Conservation (phyloP, 1,140 invertebrate genomes). For the Papilio dardanus region DNA sequence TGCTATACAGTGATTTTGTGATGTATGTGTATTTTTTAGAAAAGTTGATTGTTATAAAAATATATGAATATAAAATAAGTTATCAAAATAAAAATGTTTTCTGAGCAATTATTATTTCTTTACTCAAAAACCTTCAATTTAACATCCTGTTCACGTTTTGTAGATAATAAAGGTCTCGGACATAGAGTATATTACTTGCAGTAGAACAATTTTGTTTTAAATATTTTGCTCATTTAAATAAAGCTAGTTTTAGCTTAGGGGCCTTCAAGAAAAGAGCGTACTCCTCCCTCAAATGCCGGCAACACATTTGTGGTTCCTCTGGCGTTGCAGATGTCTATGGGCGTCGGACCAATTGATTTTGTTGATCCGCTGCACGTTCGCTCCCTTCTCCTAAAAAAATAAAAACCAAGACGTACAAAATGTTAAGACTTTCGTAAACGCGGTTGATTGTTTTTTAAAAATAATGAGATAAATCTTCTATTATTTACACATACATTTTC, state of each 20-base stretch:
- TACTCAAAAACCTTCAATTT: conserved; percentile 19
- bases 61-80: background rate
- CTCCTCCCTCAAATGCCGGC: too few species aligned
- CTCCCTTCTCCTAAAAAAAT: too few species aligned
- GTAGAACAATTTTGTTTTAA: background rate
- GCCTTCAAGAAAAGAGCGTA: too few species aligned
- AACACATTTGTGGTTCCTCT: too few species aligned
- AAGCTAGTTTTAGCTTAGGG: too few species aligned
- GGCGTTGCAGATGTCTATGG: too few species aligned
- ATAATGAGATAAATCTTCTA: too few species aligned
- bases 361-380: too few species aligned
- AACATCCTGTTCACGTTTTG: conserved; percentile 26
- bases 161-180: conserved; percentile 24
- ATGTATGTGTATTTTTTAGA: background rate
- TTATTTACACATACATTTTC: background rate
- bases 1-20: too few species aligned
- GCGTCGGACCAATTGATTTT: too few species aligned
- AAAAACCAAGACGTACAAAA: background rate
- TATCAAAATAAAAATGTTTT: background rate
- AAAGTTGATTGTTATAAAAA: background rate
- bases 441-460: background rate
- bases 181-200: background rate
- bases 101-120: conserved; percentile 27
- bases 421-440: background rate
- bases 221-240: background rate